Base-by-base conservation (phyloP, 2,888 invertebrate genomes). In the Colletes collaris region DNA sequence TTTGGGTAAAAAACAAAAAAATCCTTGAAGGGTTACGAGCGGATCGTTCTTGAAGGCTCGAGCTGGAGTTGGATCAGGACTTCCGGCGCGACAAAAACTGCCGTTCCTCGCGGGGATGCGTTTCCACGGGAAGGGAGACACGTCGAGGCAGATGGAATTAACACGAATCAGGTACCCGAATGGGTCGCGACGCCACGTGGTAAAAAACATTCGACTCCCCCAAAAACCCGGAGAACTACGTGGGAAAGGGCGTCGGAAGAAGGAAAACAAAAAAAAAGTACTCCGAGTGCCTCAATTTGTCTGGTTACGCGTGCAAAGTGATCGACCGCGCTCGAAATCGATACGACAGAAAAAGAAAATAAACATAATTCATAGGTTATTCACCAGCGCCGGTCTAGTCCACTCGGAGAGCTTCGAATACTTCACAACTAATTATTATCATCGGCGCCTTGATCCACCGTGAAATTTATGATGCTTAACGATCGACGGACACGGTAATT, bases 1-100 rank as follows among this genome's bases (percentile, higher is more conserved):
- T 90, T 89, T 85, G 74, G 69, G 56, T 16, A 75, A 88, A 89
- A 90, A 90, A 88, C 87, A 91, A 89, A 90, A 16, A 89, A 87
- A 86, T 35, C 40, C 62, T 40, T 68, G 87, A 90, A 90, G 90
- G 90, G 90, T 90, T 90, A 87, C 82, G 69, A 60, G 55, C 55
- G 76, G 59, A 63, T 58, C 52, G 81, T 73, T 70, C 70, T 58
- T 58, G 44, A 49, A 11, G 72, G 49, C 65, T 53, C 64, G 68
- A 69, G 64, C 56, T 27, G 63, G 53, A 67, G 72, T 82, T 72
- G 85, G 85, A 88, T 84, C 77, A 83, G 87, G 78, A 88, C 87
- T 89, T 88, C 88, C 88, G 88, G 87, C 76, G 60, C 66, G 83
- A 83, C 84, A 88, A 88, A 88, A 88, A 88, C 79, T 82, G 44